Evolutionary conservation across 2,888 invertebrate genomes (phyloP).

Genomic region (Caenorhabditis afra): DNA sequence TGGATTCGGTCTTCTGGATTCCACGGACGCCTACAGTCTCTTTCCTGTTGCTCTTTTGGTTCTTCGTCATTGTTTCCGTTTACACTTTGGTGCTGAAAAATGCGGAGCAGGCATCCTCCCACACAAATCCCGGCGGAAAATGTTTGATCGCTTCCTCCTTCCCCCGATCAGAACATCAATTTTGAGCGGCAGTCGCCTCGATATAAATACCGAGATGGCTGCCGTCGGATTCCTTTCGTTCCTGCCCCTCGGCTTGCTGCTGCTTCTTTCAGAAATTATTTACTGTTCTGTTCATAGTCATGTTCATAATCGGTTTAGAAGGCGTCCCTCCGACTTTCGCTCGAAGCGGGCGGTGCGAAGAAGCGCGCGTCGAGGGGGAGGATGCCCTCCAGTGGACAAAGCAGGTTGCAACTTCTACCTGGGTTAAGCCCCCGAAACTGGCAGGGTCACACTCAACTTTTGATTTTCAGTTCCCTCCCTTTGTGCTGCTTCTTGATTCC

Average conservation of each 20-base stretch:
- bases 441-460: constrained; percentile 26
- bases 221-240: constrained; percentile 3
- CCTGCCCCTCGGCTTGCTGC: neutral
- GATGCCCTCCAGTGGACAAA: constrained; percentile 61
- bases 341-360: constrained; percentile 24
- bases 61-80: neutral
- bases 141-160: constrained; percentile 2
- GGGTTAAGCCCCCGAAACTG: constrained; percentile 40
- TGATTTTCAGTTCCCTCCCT: constrained; percentile 7
- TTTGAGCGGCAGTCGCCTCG: neutral
- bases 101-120: constrained; percentile 14
- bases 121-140: neutral
- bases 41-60: neutral
- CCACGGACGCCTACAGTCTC: no score
- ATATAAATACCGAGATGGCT: constrained; percentile 30
- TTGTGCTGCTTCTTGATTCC: neutral
- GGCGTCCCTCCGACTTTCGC: constrained; percentile 45
- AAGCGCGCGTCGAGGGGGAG: constrained; percentile 23
- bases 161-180: constrained; percentile 38
- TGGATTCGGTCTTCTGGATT: no score
- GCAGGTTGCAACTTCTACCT: constrained; percentile 53
- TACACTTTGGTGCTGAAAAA: constrained; percentile 14
- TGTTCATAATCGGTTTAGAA: constrained; percentile 60
- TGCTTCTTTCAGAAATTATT: constrained; percentile 18
- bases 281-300: constrained; percentile 51